phyloP scores from a whole-genome alignment of 2,797 vertebrate genomes.

The Glyptemys insculpta region DNA sequence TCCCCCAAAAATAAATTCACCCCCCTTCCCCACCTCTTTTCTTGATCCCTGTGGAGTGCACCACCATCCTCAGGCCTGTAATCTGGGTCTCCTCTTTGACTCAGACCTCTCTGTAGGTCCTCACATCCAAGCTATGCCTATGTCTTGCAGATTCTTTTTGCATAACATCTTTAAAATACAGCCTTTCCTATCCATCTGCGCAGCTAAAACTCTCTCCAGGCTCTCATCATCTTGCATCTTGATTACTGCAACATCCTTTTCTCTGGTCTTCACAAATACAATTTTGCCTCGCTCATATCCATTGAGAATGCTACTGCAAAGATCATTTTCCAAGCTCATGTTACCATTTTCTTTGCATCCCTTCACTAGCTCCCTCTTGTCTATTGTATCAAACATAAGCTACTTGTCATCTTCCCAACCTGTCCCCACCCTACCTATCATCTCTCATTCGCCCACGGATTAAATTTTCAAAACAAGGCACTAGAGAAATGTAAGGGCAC shows the following conservation, averaged over 20 bases:
- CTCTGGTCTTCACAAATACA: background rate
- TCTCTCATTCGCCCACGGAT: background rate
- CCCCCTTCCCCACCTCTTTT: background rate
- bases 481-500: accelerated
- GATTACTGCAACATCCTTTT: background rate
- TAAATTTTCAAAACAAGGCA: background rate
- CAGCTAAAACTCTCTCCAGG: background rate
- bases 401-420: background rate
- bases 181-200: background rate
- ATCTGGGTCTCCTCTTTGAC: background rate
- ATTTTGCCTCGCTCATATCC: background rate
- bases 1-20: no score
- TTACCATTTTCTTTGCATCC: background rate
- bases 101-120: background rate
- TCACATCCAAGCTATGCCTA: background rate
- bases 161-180: background rate
- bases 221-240: background rate
- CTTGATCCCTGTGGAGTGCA: background rate
- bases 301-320: background rate
- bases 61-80: background rate
- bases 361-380: background rate
- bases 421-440: no score
- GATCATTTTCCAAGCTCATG: background rate
- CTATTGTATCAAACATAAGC: background rate
- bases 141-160: background rate